A percentile compares a stretch with the other conserved stretches of the same genome.
These are phyloP conservation scores for Trididemnum nubilum DNA, from an alignment of 23 tunicate genomes.

Conservation along the genomic window DNA sequence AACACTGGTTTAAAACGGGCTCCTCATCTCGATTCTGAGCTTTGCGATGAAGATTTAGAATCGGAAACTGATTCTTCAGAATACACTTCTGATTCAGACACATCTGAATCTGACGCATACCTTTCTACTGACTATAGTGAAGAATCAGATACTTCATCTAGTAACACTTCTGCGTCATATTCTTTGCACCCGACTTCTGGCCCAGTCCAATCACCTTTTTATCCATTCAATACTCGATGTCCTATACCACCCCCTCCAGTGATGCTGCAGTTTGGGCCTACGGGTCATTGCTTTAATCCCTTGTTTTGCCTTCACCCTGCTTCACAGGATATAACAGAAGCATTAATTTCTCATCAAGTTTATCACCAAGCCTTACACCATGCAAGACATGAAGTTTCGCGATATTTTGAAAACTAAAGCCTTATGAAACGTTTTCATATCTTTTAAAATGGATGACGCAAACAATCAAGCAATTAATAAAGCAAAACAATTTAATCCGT, in stretches of 20 bases:
- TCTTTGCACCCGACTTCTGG: not conserved
- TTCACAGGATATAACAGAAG: not conserved
- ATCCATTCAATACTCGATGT: not conserved
- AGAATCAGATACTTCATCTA: not conserved
- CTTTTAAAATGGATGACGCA: no score
- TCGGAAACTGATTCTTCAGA: not conserved
- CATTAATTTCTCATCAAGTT: conserved; percentile 15
- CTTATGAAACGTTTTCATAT: no score
- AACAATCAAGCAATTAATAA: no score
- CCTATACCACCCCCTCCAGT: conserved; percentile 15
- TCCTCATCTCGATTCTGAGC: not conserved
- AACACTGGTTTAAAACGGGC: not conserved
- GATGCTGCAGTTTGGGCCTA: not conserved
- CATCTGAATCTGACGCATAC: not conserved
- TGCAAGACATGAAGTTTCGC: conserved; percentile 11
- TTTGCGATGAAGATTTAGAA: not conserved
- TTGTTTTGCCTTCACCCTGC: not conserved
- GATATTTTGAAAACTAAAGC: no score
- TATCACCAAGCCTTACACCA: conserved; percentile 23
- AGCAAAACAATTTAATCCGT: no score
- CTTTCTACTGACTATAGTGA: not conserved
- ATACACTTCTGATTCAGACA: not conserved
- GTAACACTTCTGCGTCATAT: not conserved
- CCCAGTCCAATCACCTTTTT: not conserved
- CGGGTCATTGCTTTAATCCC: conserved; percentile 3